phyloP scores from a whole-genome alignment of 2,113 vertebrate genomes.

The Silurus meridionalis region DNA sequence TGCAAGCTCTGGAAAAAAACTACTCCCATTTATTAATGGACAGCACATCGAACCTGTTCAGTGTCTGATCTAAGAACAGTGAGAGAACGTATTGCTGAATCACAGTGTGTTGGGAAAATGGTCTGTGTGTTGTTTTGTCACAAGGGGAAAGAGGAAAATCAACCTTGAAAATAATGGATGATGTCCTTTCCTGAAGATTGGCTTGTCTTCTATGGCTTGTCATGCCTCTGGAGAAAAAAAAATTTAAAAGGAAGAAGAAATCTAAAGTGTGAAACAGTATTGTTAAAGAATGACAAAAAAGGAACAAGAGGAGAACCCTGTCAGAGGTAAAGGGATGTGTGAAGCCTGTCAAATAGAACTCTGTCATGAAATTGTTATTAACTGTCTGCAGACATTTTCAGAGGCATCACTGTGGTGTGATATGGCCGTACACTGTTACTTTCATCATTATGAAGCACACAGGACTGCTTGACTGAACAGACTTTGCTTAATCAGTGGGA shows the following conservation, averaged over 20 bases:
- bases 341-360: slow-evolving; percentile 47
- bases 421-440: slow-evolving; percentile 73
- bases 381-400: slow-evolving; percentile 44
- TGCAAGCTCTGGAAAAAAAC: neutral
- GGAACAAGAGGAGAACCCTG: neutral
- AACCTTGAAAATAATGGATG: slow-evolving; percentile 12
- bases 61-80: slow-evolving; percentile 18
- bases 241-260: slow-evolving; percentile 51
- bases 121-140: neutral
- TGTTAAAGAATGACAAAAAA: slow-evolving; percentile 51
- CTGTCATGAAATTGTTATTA: slow-evolving; percentile 20
- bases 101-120: slow-evolving; percentile 12
- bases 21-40: neutral
- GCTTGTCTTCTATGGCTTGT: slow-evolving; percentile 34
- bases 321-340: slow-evolving; percentile 38
- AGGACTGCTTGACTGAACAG: slow-evolving; percentile 52
- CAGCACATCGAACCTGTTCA: neutral
- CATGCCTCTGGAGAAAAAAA: slow-evolving; percentile 42
- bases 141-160: neutral
- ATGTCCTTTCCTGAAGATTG: slow-evolving; percentile 10
- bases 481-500: slow-evolving; percentile 44
- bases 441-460: slow-evolving; percentile 68
- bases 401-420: slow-evolving; percentile 61
- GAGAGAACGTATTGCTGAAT: neutral
- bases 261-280: slow-evolving; percentile 57